Percentiles rank a stretch among this genome's conserved stretches.
Evolutionary conservation across 1,140 invertebrate species (phyloP).

Genomic region (Fopius arisanus): DNA sequence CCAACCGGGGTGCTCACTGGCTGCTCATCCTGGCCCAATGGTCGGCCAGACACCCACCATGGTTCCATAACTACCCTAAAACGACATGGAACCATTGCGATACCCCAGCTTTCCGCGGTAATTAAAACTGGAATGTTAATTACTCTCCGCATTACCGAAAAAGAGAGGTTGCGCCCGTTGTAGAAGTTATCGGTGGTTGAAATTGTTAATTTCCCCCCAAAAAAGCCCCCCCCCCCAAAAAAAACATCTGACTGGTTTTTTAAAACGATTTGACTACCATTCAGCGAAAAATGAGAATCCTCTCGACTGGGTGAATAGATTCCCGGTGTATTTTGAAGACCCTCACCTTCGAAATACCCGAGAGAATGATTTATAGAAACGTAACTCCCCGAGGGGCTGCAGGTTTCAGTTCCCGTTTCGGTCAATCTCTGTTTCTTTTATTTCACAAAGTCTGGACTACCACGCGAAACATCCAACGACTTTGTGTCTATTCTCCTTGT

Average conservation of each 20-base stretch:
- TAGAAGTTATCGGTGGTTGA: no score
- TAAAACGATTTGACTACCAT: neutral
- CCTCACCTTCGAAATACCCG: neutral
- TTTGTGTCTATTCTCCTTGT: conserved; percentile 32
- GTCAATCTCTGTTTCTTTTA: conserved; percentile 14
- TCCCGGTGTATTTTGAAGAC: conserved; percentile 44
- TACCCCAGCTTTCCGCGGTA: conserved; percentile 47
- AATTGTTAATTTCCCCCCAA: no score
- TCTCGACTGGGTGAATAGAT: conserved; percentile 60
- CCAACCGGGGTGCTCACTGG: neutral
- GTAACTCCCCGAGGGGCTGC: conserved; percentile 51
- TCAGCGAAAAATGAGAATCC: conserved; percentile 30
- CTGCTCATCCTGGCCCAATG: conserved; percentile 30
- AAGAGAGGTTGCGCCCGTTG: no score
- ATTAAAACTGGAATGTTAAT: conserved; percentile 66
- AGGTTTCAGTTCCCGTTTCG: conserved; percentile 24
- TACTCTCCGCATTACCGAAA: conserved; percentile 63
- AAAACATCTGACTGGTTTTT: no score
- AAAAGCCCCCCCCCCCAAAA: no score
- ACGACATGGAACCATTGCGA: neutral
- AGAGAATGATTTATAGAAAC: conserved; percentile 64
- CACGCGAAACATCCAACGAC: conserved; percentile 31
- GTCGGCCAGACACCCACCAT: neutral
- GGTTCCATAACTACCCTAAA: no score
- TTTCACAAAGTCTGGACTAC: neutral